These are phyloP conservation scores for Hypsopygia costalis DNA, from an alignment of 2,888 invertebrate genomes.

Conservation along the genomic window DNA sequence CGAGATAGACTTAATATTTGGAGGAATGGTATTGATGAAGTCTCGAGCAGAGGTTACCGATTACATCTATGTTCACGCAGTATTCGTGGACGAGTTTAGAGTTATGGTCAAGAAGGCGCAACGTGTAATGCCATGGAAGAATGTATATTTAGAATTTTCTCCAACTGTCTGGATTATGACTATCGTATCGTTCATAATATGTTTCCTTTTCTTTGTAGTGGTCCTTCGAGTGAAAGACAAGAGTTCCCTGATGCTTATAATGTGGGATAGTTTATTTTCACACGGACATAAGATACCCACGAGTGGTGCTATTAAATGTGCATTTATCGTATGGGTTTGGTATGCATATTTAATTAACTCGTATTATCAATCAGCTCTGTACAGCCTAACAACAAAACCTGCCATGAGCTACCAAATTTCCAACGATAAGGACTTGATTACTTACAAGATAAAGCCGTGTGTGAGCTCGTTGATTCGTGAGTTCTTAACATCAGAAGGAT, in stretches of 20 bases:
- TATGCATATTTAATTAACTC: constrained; percentile 40
- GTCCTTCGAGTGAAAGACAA: constrained; percentile 27
- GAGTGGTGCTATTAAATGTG: constrained; percentile 20
- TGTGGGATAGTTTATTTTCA: constrained; percentile 34
- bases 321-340: constrained; percentile 38
- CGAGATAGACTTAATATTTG: constrained; percentile 27
- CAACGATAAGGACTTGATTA: constrained; percentile 23
- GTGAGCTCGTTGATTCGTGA: constrained; percentile 30
- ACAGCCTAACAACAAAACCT: constrained; percentile 38
- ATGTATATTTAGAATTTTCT: constrained; percentile 37
- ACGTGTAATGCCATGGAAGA: constrained; percentile 30
- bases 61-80: constrained; percentile 34
- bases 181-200: constrained; percentile 24
- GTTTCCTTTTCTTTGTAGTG: constrained; percentile 24
- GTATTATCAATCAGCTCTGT: constrained; percentile 39
- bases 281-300: constrained; percentile 26
- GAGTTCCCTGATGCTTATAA: constrained; percentile 24
- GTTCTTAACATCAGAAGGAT: constrained; percentile 8
- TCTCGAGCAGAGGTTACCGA: constrained; percentile 28
- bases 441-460: constrained; percentile 39
- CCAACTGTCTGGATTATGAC: constrained; percentile 34
- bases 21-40: constrained; percentile 28
- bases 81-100: constrained; percentile 36
- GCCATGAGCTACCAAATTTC: constrained; percentile 38
- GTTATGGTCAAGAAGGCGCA: constrained; percentile 38